Conservation (phyloP, 2,888 invertebrate species). For the Meiosimyza platycephala region DNA sequence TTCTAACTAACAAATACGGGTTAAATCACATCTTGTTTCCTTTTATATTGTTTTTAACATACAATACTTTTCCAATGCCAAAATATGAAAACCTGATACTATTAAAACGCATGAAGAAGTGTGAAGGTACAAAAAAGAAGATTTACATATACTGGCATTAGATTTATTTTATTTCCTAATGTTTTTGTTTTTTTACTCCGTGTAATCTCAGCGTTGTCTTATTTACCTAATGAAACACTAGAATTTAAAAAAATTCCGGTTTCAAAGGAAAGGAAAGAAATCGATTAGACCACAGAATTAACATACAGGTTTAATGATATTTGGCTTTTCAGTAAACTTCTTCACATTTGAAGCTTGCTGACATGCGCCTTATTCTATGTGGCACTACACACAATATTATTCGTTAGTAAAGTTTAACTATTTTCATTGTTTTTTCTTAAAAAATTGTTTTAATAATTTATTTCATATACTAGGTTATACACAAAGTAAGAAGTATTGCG, state of each 20-base stretch:
- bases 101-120: constrained; percentile 2
- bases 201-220: constrained; percentile 23
- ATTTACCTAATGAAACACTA: constrained; percentile 32
- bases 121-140: neutral
- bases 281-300: constrained; percentile 55
- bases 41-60: constrained; percentile 59
- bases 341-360: constrained; percentile 44
- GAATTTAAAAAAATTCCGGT: constrained; percentile 30
- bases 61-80: constrained; percentile 42
- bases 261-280: constrained; percentile 29
- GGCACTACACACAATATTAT: too few species aligned
- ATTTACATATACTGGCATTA: constrained; percentile 9
- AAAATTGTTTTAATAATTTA: too few species aligned
- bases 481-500: too few species aligned
- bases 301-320: constrained; percentile 57
- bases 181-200: constrained; percentile 20
- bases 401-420: too few species aligned
- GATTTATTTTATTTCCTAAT: constrained; percentile 30
- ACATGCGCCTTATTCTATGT: constrained; percentile 20
- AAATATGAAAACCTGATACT: constrained; percentile 37
- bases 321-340: constrained; percentile 59
- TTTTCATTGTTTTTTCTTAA: too few species aligned
- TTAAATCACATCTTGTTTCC: constrained; percentile 60
- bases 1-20: constrained; percentile 63
- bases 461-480: too few species aligned